Evolutionary conservation across 2,888 invertebrate genomes (phyloP), one percentile per base, ranked within the genome.

Genomic region (Lydus trimaculatus): DNA sequence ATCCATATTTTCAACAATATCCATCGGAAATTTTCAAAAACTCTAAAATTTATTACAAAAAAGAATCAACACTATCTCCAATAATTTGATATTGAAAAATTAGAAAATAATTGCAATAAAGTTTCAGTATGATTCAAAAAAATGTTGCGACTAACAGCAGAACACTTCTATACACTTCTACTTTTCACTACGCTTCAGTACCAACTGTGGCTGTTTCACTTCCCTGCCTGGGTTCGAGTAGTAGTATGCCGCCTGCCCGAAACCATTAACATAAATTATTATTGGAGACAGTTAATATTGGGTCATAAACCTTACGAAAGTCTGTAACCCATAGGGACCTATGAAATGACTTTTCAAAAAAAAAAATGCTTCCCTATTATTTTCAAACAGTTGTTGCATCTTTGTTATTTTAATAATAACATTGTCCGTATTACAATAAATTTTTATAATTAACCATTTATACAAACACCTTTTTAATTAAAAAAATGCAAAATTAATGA

Each of bases 241-340:
- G 70, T 70, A 77, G 78, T 78, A 79, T 72, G 74, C 78, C 78
- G 75, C 64, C 70, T 77, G 77, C 78, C 74, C 78, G 78, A 79
- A 81, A 80, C 85, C 85, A 85, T 85, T 86, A 85, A 84, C 85
- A 86, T 86, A 86, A 88, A 89, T 89, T 89, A 88, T 88, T 87
- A 86, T 87, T 85, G 87, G 87, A 87, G 88, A 89, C 88, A 88
- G 88, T 87, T 85, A 86, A 85, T 85, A 85, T 85, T 85, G 84
- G 84, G 85, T 84, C 85, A 84, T 85, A 85, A 86, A 85, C 84
- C 81, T 83, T 82, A 75, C 79, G 74, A 77, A 74, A 75, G 74
- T 74, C 72, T 74, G 67, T 71, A 76, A 74, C 72, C 72, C 72
- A 70, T 66, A 71, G 77, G 78, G 73, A 71, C 63, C 62, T 66